Evolutionary conservation across 1,140 invertebrate genomes (phyloP).

Genomic region (Tachypleus tridentatus): DNA sequence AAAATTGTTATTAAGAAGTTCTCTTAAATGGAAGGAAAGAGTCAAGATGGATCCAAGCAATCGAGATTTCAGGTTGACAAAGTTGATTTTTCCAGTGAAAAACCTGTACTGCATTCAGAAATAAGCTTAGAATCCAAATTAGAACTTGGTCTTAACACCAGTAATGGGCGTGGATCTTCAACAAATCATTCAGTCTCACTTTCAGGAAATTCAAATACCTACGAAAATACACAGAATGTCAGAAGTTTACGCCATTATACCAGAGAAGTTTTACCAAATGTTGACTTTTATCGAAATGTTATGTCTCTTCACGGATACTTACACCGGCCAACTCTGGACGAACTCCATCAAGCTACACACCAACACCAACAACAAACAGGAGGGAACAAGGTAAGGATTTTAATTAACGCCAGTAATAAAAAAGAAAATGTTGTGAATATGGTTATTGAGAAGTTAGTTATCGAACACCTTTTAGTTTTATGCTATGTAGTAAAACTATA

Average conservation of each 20-base stretch:
- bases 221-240: conserved; percentile 54
- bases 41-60: conserved; percentile 19
- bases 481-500: too few species aligned
- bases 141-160: neutral
- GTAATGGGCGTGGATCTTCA: neutral
- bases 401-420: too few species aligned
- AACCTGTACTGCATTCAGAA: neutral
- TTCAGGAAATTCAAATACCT: conserved; percentile 19
- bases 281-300: conserved; percentile 90
- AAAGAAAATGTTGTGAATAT: too few species aligned
- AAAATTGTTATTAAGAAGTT: too few species aligned
- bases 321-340: conserved; percentile 77
- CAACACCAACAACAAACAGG: too few species aligned
- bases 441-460: too few species aligned
- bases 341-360: conserved; percentile 57
- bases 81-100: conserved; percentile 26
- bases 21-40: conserved; percentile 11
- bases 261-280: conserved; percentile 71
- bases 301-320: conserved; percentile 72
- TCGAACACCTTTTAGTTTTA: too few species aligned
- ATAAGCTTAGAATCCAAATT: too few species aligned
- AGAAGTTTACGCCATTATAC: conserved; percentile 80
- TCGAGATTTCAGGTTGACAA: conserved; percentile 35
- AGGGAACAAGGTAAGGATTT: too few species aligned
- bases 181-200: neutral